Evolutionary conservation across 2,113 vertebrate species (phyloP).

Genomic region (Rhabdornis inornatus): DNA sequence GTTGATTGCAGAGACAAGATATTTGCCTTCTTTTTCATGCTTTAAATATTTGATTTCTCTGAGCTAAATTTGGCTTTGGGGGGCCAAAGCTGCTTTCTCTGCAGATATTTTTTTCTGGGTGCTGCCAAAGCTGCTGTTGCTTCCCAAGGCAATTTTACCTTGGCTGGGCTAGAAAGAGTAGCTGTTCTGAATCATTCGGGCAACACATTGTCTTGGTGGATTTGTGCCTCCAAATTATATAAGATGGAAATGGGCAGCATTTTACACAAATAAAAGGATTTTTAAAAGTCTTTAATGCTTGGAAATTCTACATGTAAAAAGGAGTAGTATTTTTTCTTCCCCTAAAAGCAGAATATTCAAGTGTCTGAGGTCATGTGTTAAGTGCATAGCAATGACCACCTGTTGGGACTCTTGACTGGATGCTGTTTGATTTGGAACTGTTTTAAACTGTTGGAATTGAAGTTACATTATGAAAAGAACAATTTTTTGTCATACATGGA

Average conservation of each 20-base stretch:
- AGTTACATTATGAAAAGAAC: background rate
- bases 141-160: background rate
- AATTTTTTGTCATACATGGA: background rate
- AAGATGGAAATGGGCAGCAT: background rate
- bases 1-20: background rate
- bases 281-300: background rate
- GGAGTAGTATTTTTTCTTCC: background rate
- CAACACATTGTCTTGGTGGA: background rate
- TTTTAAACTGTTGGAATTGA: background rate
- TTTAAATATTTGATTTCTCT: background rate
- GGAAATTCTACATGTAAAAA: rapidly evolving
- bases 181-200: background rate
- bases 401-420: background rate
- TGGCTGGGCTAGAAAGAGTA: background rate
- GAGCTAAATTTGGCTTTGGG: background rate
- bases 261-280: background rate
- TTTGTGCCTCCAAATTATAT: background rate
- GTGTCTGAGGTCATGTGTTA: background rate
- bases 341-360: rapidly evolving
- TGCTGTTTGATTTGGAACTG: background rate
- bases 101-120: background rate
- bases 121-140: background rate
- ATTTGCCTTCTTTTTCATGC: background rate
- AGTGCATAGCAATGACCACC: background rate
- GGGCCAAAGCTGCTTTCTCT: background rate